Evolutionary conservation across 2,113 vertebrate genomes (phyloP), one percentile per base, ranked within the genome.

Genomic region (Columba janthina): DNA sequence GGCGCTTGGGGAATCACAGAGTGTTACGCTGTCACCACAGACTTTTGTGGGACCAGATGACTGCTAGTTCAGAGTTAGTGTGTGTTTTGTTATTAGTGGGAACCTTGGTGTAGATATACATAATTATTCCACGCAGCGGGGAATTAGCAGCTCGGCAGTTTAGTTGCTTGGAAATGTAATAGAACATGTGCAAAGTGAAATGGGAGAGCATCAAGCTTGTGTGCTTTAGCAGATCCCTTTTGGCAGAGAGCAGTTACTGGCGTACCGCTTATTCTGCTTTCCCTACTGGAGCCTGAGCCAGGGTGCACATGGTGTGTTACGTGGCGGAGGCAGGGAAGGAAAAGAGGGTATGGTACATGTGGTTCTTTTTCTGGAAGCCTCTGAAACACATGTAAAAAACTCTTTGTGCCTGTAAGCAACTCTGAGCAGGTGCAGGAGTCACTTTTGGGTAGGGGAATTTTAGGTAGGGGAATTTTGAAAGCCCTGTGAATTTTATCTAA

Each of bases 91-190:
- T 31, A 0, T 1, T 31, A 6, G 17, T 1, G 57, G 11, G 54
- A 40, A 12, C 22, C 10, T 58, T 17, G 57, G 11, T 4, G 0
- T n/a, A n/a, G 20, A 6, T 22, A 2, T 12, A 0, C 9, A 0
- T 48, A 9, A 4, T 28, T 62, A 5, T 57, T 48, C 8, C 12
- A 17, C 38, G 15, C 31, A 8, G 10, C 1, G 61, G 57, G 38
- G 44, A 34, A 11, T 29, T 67, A 15, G 12, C 29, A 19, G 26
- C 24, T 58, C 48, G 31, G 0, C 20, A 2, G 21, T 36, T 44
- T 5, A 14, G 36, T 60, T 65, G 44, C 29, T 74, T 36, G 40
- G 71, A 82, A 36, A 42, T 36, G 6, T 3, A 12, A 2, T 15
- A 17, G 57, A 50, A 64, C 8, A 21, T 0, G 2, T 5, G n/a